Conservation (phyloP, 2,113 vertebrate species). For the Fukomys damarensis region DNA sequence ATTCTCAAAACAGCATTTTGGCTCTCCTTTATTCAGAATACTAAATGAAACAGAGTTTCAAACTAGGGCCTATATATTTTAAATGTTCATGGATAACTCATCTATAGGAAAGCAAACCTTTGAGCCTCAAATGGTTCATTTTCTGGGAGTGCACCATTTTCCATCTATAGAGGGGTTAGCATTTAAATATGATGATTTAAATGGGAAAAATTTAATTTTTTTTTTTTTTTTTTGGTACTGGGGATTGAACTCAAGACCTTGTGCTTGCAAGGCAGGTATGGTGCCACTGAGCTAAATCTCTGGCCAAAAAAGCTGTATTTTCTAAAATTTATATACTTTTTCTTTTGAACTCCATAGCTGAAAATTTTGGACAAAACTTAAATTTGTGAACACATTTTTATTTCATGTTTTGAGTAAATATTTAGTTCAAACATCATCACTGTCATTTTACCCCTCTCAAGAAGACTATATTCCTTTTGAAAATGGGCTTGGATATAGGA, state of each 20-base stretch:
- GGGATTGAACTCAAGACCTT: too few relatives aligned
- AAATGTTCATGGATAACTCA: conserved; percentile 36
- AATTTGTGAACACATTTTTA: not conserved
- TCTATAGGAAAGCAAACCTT: not conserved
- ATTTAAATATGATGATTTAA: not conserved
- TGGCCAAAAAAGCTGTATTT: conserved; percentile 6
- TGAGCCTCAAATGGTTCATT: conserved; percentile 3
- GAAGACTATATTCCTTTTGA: not conserved
- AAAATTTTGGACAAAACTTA: conserved; percentile 7
- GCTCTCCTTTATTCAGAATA: conserved; percentile 15
- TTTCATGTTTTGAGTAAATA: conserved; percentile 50
- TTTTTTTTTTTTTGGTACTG: too few relatives aligned
- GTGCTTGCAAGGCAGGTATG: too few relatives aligned
- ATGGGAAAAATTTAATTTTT: not conserved
- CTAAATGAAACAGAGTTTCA: not conserved
- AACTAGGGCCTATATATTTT: not conserved
- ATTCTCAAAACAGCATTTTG: not conserved
- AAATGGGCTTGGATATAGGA: not conserved
- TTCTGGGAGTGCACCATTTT: not conserved
- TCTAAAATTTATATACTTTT: not conserved
- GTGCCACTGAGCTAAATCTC: too few relatives aligned
- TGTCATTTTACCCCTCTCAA: not conserved
- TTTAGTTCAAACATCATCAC: not conserved
- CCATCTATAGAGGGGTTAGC: not conserved
- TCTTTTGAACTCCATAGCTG: not conserved